A percentile compares a stretch with the other conserved stretches of the same genome.
These are phyloP conservation scores for Stomatorhinus walkeri DNA, from an alignment of 2,797 vertebrate genomes.

Conservation along the genomic window DNA sequence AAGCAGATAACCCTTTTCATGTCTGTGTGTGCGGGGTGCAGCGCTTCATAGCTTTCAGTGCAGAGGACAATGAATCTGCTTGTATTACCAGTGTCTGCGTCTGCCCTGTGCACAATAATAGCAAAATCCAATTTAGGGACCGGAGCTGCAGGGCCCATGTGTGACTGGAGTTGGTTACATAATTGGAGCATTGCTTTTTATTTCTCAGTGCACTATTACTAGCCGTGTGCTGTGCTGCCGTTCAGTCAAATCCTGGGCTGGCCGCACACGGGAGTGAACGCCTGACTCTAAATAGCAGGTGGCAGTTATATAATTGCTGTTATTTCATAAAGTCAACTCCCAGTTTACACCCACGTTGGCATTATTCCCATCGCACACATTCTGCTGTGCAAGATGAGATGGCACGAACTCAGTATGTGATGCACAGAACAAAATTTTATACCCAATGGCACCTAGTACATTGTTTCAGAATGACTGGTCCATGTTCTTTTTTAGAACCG, in stretches of 20 bases:
- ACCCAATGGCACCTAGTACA: background rate
- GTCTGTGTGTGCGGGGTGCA: background rate
- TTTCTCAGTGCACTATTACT: background rate
- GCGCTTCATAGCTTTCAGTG: background rate
- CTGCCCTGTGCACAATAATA: background rate
- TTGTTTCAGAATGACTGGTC: background rate
- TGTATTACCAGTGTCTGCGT: background rate
- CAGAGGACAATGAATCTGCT: background rate
- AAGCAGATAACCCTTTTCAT: background rate
- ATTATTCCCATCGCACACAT: background rate
- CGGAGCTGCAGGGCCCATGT: background rate
- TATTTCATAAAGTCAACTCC: constrained; percentile 14
- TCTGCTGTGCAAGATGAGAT: constrained; percentile 2
- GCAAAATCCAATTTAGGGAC: background rate
- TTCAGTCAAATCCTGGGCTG: background rate
- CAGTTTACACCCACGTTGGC: constrained; percentile 13
- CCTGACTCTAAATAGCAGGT: constrained; percentile 11
- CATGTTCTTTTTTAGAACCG: background rate
- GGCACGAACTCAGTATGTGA: background rate
- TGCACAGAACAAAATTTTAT: background rate
- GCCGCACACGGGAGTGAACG: background rate
- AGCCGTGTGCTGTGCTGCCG: background rate
- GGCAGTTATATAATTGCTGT: constrained; percentile 15
- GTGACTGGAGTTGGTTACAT: constrained; percentile 16
- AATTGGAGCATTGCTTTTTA: constrained; percentile 8